These are phyloP conservation scores for Halocaridina rubra DNA, from an alignment of 2,888 invertebrate genomes.

Conservation along the genomic window DNA sequence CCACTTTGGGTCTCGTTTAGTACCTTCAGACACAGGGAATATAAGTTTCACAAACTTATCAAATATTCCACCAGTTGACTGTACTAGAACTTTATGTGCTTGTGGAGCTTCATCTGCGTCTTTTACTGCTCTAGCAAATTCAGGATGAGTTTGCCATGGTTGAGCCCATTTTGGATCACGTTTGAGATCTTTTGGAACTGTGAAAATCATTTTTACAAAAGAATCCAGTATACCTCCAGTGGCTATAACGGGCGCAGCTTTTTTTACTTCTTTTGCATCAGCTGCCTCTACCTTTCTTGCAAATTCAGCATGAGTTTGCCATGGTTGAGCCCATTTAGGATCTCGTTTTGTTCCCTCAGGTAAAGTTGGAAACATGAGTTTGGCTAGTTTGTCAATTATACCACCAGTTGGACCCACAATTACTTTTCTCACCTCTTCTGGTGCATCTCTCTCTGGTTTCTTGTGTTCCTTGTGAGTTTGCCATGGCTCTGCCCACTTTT, in stretches of 20 bases:
- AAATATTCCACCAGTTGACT: constrained; percentile 22
- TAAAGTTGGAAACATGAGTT: constrained; percentile 40
- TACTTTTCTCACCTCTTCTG: background rate
- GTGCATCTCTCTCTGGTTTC: background rate
- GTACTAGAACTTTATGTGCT: background rate
- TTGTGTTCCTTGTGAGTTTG: constrained; percentile 54
- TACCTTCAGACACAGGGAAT: background rate
- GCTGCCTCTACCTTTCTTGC: background rate
- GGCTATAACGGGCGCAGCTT: background rate
- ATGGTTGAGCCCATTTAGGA: constrained; percentile 56
- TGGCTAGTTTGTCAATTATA: constrained; percentile 37
- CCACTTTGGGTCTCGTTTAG: constrained; percentile 37
- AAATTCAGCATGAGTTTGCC: constrained; percentile 58
- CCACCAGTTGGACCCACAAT: background rate
- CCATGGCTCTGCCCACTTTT: constrained; percentile 61
- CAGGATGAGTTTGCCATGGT: constrained; percentile 44
- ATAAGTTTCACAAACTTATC: constrained; percentile 42
- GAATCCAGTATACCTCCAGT: background rate
- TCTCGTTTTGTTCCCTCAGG: constrained; percentile 34
- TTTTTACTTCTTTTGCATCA: background rate
- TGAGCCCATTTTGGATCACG: constrained; percentile 46
- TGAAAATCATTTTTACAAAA: constrained; percentile 20
- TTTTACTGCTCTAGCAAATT: background rate
- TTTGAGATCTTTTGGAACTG: background rate
- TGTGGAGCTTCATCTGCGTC: background rate